Evolutionary conservation across 2,113 vertebrate species (phyloP).

Genomic region (Piaya cayana): DNA sequence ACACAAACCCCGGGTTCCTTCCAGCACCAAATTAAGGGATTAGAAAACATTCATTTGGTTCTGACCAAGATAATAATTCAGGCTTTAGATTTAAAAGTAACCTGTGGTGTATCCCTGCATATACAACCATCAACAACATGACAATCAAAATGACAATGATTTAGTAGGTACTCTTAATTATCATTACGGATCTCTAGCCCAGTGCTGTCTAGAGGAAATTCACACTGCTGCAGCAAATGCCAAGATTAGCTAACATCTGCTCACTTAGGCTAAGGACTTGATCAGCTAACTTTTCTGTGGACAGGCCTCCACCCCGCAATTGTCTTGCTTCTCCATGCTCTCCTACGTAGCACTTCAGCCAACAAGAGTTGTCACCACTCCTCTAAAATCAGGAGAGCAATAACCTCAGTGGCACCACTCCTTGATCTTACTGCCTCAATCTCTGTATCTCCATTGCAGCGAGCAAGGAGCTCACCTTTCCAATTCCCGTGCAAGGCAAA

Average conservation of each 20-base stretch:
- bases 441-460: rapidly evolving
- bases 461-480: neutral
- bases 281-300: neutral
- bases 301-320: neutral
- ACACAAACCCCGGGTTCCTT: neutral
- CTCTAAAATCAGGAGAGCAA: neutral
- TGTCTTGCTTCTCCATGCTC: neutral
- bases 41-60: constrained; percentile 19
- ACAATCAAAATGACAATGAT: constrained; percentile 29
- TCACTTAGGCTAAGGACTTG: neutral
- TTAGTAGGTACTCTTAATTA: neutral
- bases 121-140: neutral
- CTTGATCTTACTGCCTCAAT: neutral
- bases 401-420: rapidly evolving
- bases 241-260: neutral
- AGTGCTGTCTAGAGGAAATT: neutral
- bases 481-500: neutral
- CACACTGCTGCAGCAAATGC: neutral
- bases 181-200: neutral
- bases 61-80: constrained; percentile 26
- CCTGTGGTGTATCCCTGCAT: neutral
- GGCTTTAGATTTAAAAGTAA: constrained; percentile 15
- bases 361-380: neutral
- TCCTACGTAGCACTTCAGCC: neutral
- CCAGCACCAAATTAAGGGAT: constrained; percentile 25